Conservation (phyloP, 2,797 vertebrate species). For the Hozukius guyotensis region DNA sequence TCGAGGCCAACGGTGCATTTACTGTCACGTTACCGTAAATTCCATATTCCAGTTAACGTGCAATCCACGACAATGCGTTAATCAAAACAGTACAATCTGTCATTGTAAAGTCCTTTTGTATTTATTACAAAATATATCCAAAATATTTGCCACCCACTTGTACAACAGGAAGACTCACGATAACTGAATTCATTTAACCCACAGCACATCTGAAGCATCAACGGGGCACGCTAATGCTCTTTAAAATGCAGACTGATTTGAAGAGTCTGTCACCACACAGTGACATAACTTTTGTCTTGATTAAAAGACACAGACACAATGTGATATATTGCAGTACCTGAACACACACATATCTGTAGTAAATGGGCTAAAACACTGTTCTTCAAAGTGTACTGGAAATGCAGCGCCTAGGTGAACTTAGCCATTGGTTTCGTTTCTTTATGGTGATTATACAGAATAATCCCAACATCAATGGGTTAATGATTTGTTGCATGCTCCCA, state of each 20-base stretch:
- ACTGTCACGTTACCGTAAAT: background rate
- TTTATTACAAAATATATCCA: conserved; percentile 72
- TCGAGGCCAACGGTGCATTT: background rate
- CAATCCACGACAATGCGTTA: background rate
- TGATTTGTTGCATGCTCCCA: background rate
- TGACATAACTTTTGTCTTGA: background rate
- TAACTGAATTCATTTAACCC: background rate
- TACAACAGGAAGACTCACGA: conserved; percentile 6
- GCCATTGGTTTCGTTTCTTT: background rate
- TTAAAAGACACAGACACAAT: background rate
- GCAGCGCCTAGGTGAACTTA: background rate
- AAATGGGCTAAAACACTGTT: background rate
- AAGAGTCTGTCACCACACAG: background rate
- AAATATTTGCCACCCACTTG: conserved; percentile 30
- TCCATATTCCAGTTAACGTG: background rate
- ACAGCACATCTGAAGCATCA: background rate
- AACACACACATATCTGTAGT: background rate
- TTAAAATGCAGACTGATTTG: background rate
- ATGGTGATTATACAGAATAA: background rate
- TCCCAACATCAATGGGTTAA: background rate
- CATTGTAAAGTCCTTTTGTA: conserved; percentile 16
- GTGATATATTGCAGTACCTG: background rate
- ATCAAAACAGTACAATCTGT: conserved; percentile 8
- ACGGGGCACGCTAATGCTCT: background rate
- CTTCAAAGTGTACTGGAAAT: background rate